These are phyloP conservation scores for Silurus lanzhouensis DNA, from an alignment of 2,797 vertebrate species.

Conservation along the genomic window DNA sequence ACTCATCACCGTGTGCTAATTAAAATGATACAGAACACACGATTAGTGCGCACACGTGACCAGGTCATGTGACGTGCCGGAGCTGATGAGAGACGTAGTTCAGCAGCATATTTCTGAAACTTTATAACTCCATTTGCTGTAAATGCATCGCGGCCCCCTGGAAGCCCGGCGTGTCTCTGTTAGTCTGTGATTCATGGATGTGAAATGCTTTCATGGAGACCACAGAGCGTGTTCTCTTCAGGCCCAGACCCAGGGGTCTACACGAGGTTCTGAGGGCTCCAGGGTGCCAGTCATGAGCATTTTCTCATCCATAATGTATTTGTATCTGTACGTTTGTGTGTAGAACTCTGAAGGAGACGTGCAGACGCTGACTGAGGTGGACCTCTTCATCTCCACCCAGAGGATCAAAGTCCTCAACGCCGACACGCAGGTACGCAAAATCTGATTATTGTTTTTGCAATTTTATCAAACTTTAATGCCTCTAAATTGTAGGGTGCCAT, in stretches of 20 bases:
- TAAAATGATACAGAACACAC: too few relatives aligned
- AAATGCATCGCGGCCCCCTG: background rate
- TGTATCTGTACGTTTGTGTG: conserved; percentile 42
- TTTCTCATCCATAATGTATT: conserved; percentile 33
- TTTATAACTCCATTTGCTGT: too few relatives aligned
- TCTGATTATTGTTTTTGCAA: too few relatives aligned
- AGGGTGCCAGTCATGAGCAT: conserved; percentile 17
- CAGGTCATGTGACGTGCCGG: too few relatives aligned
- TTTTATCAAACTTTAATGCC: too few relatives aligned
- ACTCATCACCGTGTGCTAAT: too few relatives aligned
- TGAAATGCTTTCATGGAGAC: conserved; percentile 29
- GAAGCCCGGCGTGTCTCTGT: conserved; percentile 35
- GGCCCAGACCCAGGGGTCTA: conserved; percentile 25
- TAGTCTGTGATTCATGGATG: conserved; percentile 51
- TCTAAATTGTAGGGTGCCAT: too few relatives aligned
- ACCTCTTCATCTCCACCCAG: conserved; percentile 98
- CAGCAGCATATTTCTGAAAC: too few relatives aligned
- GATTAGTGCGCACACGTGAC: too few relatives aligned
- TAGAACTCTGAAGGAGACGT: conserved; percentile 91
- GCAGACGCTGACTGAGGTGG: conserved; percentile 94
- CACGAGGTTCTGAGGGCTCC: conserved; percentile 27
- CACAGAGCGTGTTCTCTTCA: conserved; percentile 37
- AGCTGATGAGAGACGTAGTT: too few relatives aligned
- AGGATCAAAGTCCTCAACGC: conserved; percentile 98
- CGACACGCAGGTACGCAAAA: conserved; percentile 87